These are phyloP conservation scores for Chelonoidis abingdonii DNA, from an alignment of 2,113 vertebrate genomes.

Conservation along the genomic window DNA sequence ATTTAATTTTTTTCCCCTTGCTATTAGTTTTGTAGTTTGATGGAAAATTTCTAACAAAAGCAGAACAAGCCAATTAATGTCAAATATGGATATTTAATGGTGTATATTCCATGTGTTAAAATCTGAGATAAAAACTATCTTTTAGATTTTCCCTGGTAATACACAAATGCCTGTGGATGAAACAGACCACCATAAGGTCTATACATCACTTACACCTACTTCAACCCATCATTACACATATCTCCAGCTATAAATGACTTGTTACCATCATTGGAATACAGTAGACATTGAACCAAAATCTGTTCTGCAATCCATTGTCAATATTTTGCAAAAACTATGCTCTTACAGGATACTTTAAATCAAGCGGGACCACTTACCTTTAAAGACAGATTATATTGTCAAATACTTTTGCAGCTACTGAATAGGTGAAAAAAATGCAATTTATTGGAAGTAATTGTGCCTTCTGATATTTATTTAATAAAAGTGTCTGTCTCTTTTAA, in stretches of 20 bases:
- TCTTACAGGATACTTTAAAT: conserved; percentile 9
- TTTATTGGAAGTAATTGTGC: conserved; percentile 63
- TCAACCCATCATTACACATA: too few relatives aligned
- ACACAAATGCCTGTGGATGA: background rate
- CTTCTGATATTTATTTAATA: conserved; percentile 73
- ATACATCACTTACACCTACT: background rate
- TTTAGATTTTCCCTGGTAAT: background rate
- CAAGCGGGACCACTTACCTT: conserved; percentile 7
- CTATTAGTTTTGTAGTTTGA: background rate
- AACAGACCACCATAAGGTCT: background rate
- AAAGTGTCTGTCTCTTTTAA: conserved; percentile 57
- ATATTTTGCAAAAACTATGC: background rate
- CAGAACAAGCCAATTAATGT: background rate
- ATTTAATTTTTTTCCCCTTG: background rate
- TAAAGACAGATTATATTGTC: background rate
- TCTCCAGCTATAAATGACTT: background rate
- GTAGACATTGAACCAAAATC: background rate
- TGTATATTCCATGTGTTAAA: background rate
- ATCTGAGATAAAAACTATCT: background rate
- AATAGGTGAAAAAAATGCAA: conserved; percentile 52
- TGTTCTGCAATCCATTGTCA: background rate
- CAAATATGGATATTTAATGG: background rate
- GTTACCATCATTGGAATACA: background rate
- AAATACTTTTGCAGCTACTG: conserved; percentile 28
- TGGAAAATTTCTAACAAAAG: background rate